Base-by-base conservation (phyloP, 2,888 invertebrate genomes). In the Caprella mutica region DNA sequence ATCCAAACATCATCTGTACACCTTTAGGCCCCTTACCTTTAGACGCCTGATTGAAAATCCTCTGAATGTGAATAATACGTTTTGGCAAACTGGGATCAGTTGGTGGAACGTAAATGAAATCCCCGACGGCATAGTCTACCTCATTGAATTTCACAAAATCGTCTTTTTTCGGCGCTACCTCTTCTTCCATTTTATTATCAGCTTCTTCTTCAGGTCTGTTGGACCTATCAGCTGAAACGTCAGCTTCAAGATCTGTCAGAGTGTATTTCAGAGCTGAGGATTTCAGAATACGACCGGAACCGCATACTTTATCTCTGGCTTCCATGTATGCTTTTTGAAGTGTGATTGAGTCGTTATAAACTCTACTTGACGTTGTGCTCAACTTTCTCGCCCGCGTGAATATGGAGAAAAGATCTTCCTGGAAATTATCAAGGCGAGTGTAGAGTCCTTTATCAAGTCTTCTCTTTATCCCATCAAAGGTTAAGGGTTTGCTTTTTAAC, bases 261-360 rank as follows among this genome's bases (percentile, higher is more conserved):
- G 85, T 85, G 72, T 86, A 93, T 66, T 79, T 78, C 3, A 91
- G 76, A 0, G 97, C 96, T 0, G 93, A 88, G 0, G 94, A 92
- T 59, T 84, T 81, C 4, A 98, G 76, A 0, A 86, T 77, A 67
- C 82, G 82, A 8, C 85, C 84, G 67, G 82, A 81, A 63, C 83
- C 82, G 70, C 94, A 96, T 1, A 87, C 73, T 66, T 81, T 76
- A 69, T 81, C 80, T 55, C 81, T 56, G 52, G 59, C 54, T 40
- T 48, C 81, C 42, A 97, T 85, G 73, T 90, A 97, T 74, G 83
- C 91, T 12, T 84, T 80, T 72, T 97, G 96, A 52, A 98, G 77
- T 69, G 94, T 93, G 29, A 92, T 82, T 0, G 94, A 85, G 73
- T 98, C 97, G 70, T 96, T 93, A 75, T 94, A 97, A 44, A 91